Percentiles rank a stretch among this genome's conserved stretches.
Evolutionary conservation across 2,113 vertebrate species (phyloP).

Genomic region (Pardalotus punctatus): DNA sequence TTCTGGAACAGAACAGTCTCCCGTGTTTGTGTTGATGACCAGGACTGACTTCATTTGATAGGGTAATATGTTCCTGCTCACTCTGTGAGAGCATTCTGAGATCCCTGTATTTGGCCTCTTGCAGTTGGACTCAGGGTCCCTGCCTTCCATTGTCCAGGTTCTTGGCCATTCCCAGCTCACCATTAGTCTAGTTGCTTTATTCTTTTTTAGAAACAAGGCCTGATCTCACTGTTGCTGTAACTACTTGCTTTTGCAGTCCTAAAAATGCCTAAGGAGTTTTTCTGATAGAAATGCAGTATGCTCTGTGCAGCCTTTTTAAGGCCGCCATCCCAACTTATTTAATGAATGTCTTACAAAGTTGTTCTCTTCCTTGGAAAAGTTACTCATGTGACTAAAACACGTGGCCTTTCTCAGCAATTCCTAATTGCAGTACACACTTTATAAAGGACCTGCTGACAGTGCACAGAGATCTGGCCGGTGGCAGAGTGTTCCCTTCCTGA

Average conservation of each 20-base stretch:
- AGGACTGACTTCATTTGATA: not conserved
- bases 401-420: not conserved
- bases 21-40: not conserved
- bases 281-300: not conserved
- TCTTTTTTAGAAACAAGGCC: not conserved
- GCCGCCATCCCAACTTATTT: not conserved
- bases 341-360: not conserved
- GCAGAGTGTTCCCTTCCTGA: not conserved
- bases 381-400: not conserved
- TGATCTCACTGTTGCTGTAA: not conserved
- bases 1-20: not conserved
- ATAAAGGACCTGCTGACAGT: not conserved
- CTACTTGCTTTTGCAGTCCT: not conserved
- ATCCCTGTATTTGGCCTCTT: not conserved
- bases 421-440: rapidly evolving
- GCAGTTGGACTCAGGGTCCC: not conserved
- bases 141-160: not conserved
- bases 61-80: rapidly evolving
- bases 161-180: not conserved
- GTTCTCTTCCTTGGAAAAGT: not conserved
- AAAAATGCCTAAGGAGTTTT: not conserved
- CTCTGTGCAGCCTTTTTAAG: not conserved
- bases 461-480: not conserved
- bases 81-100: not conserved
- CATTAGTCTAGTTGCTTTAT: not conserved